Percentiles rank a stretch among this genome's conserved stretches.
phyloP scores from a whole-genome alignment of 2,113 vertebrate species.

The Odocoileus virginianus region DNA sequence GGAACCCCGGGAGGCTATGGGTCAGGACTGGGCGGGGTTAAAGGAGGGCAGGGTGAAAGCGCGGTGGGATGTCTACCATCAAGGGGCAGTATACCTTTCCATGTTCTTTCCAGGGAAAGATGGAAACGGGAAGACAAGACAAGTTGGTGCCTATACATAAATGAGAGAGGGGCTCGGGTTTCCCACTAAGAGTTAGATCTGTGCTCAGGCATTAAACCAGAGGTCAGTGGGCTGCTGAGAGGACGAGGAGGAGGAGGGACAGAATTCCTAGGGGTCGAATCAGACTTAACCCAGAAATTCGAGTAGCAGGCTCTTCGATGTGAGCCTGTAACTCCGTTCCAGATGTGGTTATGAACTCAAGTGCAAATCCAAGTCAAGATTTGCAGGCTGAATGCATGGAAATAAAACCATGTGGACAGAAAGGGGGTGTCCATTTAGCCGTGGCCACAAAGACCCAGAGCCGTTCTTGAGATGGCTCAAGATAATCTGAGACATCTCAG shows the following conservation, averaged over 20 bases:
- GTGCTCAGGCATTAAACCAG: background rate
- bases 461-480: background rate
- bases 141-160: background rate
- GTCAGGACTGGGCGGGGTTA: background rate
- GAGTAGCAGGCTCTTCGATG: background rate
- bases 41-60: background rate
- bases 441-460: background rate
- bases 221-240: background rate
- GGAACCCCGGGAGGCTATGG: background rate
- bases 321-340: background rate
- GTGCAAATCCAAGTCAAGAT: background rate
- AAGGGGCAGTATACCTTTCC: background rate
- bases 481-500: background rate
- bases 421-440: background rate
- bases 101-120: slow-evolving; percentile 29
- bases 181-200: background rate
- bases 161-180: accelerated
- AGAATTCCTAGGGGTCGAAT: background rate
- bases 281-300: background rate
- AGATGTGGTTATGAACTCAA: background rate
- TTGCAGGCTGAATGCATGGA: background rate
- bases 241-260: background rate
- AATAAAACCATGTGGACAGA: background rate
- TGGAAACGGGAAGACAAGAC: background rate
- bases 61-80: background rate